These are phyloP conservation scores for Diplolepis rosae DNA, from an alignment of 2,888 invertebrate species.

Conservation along the genomic window DNA sequence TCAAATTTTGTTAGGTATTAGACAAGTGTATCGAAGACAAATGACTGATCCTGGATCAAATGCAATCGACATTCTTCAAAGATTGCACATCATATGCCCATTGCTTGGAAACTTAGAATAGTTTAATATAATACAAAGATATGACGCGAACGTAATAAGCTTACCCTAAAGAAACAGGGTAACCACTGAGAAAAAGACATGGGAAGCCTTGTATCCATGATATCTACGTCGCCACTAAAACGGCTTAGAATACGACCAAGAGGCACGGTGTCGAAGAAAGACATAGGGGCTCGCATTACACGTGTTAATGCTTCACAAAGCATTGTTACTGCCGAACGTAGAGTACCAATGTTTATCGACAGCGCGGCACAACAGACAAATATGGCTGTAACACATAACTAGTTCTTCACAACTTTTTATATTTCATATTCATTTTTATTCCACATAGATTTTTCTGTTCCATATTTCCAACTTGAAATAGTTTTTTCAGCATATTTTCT, in stretches of 20 bases:
- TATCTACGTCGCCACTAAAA: slow-evolving; percentile 77
- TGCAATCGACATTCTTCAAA: slow-evolving; percentile 9
- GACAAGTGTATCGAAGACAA: background rate
- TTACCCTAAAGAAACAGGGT: slow-evolving; percentile 67
- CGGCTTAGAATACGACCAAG: slow-evolving; percentile 79
- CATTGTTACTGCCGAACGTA: slow-evolving; percentile 71
- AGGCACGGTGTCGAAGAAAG: slow-evolving; percentile 80
- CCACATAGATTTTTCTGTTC: background rate
- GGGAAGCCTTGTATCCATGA: slow-evolving; percentile 76
- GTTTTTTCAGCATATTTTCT: too few species aligned
- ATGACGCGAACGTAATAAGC: slow-evolving; percentile 43
- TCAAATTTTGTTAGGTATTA: background rate
- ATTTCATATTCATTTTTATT: background rate
- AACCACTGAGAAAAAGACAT: slow-evolving; percentile 63
- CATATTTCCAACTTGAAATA: background rate
- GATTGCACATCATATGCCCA: background rate
- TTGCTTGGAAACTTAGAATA: background rate
- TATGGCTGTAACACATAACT: slow-evolving; percentile 76
- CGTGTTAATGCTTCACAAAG: slow-evolving; percentile 74
- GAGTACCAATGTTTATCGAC: slow-evolving; percentile 80
- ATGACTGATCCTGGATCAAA: background rate
- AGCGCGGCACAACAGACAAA: slow-evolving; percentile 81
- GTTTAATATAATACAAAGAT: slow-evolving; percentile 9
- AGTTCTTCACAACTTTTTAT: slow-evolving; percentile 42
- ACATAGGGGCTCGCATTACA: slow-evolving; percentile 76